A percentile compares a stretch with the other conserved stretches of the same genome.
Evolutionary conservation across 2,113 vertebrate genomes (phyloP).

Genomic region (Otus sunia): DNA sequence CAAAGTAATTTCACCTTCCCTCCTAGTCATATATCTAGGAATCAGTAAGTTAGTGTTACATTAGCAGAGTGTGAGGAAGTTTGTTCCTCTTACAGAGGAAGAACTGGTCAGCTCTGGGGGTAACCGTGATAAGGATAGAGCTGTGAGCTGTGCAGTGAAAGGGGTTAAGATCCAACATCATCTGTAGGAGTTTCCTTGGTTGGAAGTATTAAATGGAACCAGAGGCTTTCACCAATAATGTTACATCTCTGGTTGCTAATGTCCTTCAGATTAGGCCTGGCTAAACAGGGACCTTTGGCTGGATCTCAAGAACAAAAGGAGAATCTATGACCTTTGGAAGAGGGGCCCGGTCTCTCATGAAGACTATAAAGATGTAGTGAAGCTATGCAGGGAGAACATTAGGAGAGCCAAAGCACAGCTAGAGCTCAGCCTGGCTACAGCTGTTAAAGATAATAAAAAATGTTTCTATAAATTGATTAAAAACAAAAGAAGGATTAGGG

Average conservation of each 20-base stretch:
- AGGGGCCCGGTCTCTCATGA: no score
- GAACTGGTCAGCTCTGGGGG: neutral
- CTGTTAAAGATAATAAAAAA: no score
- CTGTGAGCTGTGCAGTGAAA: neutral
- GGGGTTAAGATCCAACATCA: neutral
- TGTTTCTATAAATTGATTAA: no score
- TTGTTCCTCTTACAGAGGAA: neutral
- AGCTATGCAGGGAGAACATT: no score
- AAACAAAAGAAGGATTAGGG: no score
- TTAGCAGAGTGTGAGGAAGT: neutral
- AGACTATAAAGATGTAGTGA: no score
- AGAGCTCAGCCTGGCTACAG: no score
- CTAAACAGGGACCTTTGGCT: no score
- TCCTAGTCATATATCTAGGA: neutral
- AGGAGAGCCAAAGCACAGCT: no score
- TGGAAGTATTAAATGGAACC: neutral
- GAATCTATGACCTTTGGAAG: no score
- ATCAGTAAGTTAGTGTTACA: neutral
- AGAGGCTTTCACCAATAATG: neutral
- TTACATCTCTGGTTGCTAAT: neutral
- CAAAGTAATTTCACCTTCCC: neutral
- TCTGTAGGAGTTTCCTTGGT: neutral
- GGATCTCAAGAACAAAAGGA: no score
- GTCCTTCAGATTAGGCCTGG: neutral
- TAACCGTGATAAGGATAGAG: neutral